phyloP scores from a whole-genome alignment of 2,113 vertebrate genomes.

The Hymenochirus boettgeri region DNA sequence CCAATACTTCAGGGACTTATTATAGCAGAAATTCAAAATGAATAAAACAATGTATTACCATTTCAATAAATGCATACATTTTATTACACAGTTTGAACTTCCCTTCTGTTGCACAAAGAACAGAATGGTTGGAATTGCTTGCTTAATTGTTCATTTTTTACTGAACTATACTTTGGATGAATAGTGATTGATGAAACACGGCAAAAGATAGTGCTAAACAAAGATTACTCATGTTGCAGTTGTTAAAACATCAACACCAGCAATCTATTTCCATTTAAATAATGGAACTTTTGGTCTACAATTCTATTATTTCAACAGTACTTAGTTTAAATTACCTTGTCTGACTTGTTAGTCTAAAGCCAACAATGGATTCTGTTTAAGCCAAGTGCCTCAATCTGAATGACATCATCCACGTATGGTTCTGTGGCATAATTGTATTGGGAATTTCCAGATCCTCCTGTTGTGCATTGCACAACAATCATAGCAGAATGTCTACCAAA shows the following conservation, averaged over 20 bases:
- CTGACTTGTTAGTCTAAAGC: constrained; percentile 68
- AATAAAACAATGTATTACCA: constrained; percentile 24
- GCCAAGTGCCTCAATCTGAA: constrained; percentile 64
- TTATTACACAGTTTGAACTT: constrained; percentile 45
- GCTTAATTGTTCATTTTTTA: constrained; percentile 50
- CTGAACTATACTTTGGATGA: constrained; percentile 40
- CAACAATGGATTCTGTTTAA: constrained; percentile 65
- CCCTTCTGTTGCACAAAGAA: constrained; percentile 47
- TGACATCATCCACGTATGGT: constrained; percentile 67
- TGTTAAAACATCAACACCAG: too few species aligned
- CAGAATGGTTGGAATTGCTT: constrained; percentile 47
- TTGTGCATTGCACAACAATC: constrained; percentile 53
- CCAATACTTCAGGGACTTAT: not conserved
- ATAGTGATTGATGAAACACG: constrained; percentile 45
- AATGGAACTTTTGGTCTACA: too few species aligned
- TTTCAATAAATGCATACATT: constrained; percentile 37
- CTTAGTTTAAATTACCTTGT: constrained; percentile 61
- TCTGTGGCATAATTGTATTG: constrained; percentile 61
- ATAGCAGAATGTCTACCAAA: constrained; percentile 59
- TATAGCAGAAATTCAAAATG: not conserved
- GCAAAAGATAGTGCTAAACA: too few species aligned
- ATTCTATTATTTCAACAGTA: constrained; percentile 14
- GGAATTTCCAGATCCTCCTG: constrained; percentile 73
- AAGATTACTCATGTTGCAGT: too few species aligned
- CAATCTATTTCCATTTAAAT: too few species aligned